Percentiles rank a stretch among this genome's conserved stretches.
These are phyloP conservation scores for Ischnus inquisitorius DNA, from an alignment of 2,888 invertebrate species.

Conservation along the genomic window DNA sequence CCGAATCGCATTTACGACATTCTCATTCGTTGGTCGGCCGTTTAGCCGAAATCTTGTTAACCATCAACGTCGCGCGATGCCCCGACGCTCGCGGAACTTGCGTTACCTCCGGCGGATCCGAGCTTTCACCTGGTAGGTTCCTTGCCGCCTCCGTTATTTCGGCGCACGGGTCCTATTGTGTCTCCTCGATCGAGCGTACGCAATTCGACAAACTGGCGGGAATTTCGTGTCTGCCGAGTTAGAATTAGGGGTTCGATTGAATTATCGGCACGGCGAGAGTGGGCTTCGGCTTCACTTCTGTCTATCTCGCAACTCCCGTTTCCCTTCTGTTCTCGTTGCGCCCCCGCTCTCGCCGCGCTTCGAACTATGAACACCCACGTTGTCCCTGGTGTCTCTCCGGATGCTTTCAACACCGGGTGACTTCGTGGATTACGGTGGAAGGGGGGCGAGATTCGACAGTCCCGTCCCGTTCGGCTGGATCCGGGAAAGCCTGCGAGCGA, in stretches of 20 bases:
- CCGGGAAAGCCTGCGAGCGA: constrained; percentile 47
- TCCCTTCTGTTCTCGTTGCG: constrained; percentile 20
- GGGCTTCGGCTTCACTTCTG: constrained; percentile 67
- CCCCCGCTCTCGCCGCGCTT: constrained; percentile 17
- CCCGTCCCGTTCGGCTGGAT: constrained; percentile 60
- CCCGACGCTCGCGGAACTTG: constrained; percentile 19
- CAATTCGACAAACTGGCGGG: constrained; percentile 84
- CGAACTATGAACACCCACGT: constrained; percentile 41
- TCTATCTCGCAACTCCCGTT: constrained; percentile 61
- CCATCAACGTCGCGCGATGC: constrained; percentile 29
- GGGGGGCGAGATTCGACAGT: constrained; percentile 54
- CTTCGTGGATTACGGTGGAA: constrained; percentile 61
- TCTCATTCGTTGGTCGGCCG: constrained; percentile 60
- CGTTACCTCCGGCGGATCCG: constrained; percentile 38
- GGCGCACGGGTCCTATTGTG: constrained; percentile 79
- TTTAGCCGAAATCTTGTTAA: constrained; percentile 81
- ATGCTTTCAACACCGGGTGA: constrained; percentile 67
- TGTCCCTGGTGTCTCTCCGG: constrained; percentile 67
- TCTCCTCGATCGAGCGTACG: constrained; percentile 78
- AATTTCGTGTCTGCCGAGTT: constrained; percentile 84
- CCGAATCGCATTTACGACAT: constrained; percentile 42
- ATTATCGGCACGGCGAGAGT: constrained; percentile 81
- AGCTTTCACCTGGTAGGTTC: constrained; percentile 55
- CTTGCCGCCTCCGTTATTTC: constrained; percentile 76
- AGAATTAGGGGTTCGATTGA: constrained; percentile 85